These are phyloP conservation scores for Aphis gossypii DNA, from an alignment of 1,140 invertebrate species.

Conservation along the genomic window DNA sequence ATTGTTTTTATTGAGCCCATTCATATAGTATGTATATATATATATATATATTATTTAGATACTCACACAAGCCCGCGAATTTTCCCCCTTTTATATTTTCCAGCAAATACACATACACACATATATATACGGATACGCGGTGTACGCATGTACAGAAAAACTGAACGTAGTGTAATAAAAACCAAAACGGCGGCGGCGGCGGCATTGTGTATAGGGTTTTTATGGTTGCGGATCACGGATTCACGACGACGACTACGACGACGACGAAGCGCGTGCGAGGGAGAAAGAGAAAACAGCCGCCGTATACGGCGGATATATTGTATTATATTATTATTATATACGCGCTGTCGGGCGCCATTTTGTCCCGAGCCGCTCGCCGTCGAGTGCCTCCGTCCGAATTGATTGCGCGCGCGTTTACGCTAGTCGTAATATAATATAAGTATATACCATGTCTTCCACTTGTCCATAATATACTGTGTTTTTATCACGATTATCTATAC, in stretches of 20 bases:
- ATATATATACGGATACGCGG: not conserved
- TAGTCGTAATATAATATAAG: not conserved
- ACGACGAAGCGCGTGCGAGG: not conserved
- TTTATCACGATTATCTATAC: not conserved
- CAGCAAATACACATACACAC: not conserved
- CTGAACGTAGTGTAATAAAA: conserved; percentile 39
- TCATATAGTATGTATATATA: not conserved
- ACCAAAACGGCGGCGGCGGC: not conserved
- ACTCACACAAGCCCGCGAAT: not conserved
- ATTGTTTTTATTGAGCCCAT: conserved; percentile 31
- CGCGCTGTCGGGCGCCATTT: conserved; percentile 48
- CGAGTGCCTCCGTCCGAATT: not conserved
- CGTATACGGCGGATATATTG: not conserved
- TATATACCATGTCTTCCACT: not conserved
- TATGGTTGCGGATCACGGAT: conserved; percentile 55
- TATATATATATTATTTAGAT: not conserved
- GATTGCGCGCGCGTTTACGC: not conserved
- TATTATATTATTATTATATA: conserved; percentile 31
- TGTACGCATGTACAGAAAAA: not conserved
- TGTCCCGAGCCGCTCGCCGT: conserved; percentile 36
- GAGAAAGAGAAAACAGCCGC: not conserved
- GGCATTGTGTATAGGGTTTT: conserved; percentile 31
- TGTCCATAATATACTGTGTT: not conserved
- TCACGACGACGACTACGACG: not conserved
- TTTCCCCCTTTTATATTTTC: conserved; percentile 36